phyloP scores from a whole-genome alignment of 2,113 vertebrate genomes.

The Casuarius casuarius region DNA sequence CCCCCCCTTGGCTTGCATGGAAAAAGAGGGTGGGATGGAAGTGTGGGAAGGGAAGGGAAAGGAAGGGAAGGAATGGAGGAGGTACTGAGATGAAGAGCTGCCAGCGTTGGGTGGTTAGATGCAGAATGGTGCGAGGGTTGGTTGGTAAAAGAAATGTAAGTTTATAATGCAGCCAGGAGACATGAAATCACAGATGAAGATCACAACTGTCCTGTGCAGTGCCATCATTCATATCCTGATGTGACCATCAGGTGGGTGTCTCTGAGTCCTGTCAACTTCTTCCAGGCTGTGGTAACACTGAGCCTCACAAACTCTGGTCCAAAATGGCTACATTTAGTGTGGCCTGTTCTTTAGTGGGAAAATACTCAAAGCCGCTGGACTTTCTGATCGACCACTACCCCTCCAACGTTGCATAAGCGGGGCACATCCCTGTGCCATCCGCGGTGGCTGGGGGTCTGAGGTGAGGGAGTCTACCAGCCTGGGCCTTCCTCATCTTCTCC shows the following conservation, averaged over 20 bases:
- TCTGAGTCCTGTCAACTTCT: neutral
- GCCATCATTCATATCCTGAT: neutral
- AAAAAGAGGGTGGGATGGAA: neutral
- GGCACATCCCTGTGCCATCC: neutral
- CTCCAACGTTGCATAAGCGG: neutral
- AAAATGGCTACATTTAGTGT: fast-evolving
- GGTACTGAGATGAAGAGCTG: neutral
- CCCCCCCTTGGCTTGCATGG: neutral
- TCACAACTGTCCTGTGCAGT: neutral
- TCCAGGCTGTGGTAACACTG: neutral
- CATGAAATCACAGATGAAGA: fast-evolving
- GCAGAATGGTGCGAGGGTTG: neutral
- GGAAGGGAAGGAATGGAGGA: neutral
- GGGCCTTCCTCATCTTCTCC: neutral
- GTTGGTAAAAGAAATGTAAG: neutral
- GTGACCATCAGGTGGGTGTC: neutral
- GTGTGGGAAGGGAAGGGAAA: neutral
- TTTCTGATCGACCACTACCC: neutral
- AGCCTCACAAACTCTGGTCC: neutral
- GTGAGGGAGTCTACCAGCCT: neutral
- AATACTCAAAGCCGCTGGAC: neutral
- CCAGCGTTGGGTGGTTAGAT: neutral
- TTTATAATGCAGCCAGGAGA: neutral
- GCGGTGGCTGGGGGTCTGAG: neutral
- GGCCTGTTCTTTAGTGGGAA: neutral